phyloP scores from a whole-genome alignment of 2,113 vertebrate genomes.

The Vidua chalybeata region DNA sequence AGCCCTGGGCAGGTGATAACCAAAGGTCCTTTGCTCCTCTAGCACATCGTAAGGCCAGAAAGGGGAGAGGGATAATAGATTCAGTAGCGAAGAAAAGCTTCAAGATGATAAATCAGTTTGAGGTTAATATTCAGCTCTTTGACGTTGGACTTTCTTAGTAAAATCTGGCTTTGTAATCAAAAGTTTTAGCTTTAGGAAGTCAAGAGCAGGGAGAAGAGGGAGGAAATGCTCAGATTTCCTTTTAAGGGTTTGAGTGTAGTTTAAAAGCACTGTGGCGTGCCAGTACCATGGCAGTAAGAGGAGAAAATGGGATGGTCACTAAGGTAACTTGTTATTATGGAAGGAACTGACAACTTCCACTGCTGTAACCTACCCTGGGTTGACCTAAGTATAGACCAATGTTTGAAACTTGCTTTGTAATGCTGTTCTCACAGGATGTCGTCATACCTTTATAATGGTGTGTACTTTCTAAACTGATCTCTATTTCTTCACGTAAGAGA shows the following conservation, averaged over 20 bases:
- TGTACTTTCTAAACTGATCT: neutral
- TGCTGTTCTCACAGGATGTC: neutral
- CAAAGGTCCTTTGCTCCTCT: neutral
- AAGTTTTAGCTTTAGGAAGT: neutral
- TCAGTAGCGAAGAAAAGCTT: neutral
- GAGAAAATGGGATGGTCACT: neutral
- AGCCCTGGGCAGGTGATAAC: slow-evolving; percentile 18
- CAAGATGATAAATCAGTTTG: slow-evolving; percentile 43
- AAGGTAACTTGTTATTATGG: neutral
- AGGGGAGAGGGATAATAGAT: neutral
- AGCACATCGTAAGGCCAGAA: neutral
- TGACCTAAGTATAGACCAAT: neutral
- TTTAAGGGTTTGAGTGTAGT: neutral
- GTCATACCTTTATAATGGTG: neutral
- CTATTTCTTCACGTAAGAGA: neutral
- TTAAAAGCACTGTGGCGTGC: neutral
- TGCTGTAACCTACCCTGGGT: neutral
- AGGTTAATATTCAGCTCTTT: slow-evolving; percentile 3
- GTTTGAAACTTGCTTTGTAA: neutral
- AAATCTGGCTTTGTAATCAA: slow-evolving; percentile 18
- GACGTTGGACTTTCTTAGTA: neutral
- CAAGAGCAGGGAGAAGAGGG: neutral
- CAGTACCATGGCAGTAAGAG: neutral
- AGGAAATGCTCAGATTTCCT: slow-evolving; percentile 6
- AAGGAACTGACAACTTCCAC: neutral